Evolutionary conservation across 2,797 vertebrate genomes (phyloP).

Genomic region (Lagorchestes hirsutus): DNA sequence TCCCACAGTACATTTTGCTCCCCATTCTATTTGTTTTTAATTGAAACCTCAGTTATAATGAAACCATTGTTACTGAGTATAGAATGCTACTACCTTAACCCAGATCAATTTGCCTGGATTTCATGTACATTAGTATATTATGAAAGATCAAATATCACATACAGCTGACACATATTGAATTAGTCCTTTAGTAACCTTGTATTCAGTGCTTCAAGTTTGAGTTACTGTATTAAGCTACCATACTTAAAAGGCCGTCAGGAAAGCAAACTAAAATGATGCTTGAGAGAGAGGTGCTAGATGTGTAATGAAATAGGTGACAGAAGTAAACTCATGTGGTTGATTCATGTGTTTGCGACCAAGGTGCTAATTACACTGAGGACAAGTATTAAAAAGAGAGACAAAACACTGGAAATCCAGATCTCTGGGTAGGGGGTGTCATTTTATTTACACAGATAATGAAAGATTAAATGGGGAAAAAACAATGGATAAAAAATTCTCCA

Average conservation of each 20-base stretch:
- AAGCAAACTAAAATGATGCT: slow-evolving; percentile 44
- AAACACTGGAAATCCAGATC: slow-evolving; percentile 53
- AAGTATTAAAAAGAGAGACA: slow-evolving; percentile 62
- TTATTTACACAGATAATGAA: slow-evolving; percentile 58
- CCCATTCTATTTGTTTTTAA: slow-evolving; percentile 56
- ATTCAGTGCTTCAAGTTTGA: slow-evolving; percentile 17
- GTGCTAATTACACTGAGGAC: slow-evolving; percentile 65
- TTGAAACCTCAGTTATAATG: slow-evolving; percentile 56
- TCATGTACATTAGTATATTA: slow-evolving; percentile 15
- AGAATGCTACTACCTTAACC: slow-evolving; percentile 20
- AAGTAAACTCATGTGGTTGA: slow-evolving; percentile 1
- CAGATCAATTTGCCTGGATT: slow-evolving; percentile 56
- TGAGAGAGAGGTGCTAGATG: slow-evolving; percentile 44
- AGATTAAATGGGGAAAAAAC: slow-evolving; percentile 18
- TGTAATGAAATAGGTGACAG: neutral
- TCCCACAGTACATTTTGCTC: neutral
- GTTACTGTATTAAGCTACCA: neutral
- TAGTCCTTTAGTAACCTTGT: slow-evolving; percentile 11
- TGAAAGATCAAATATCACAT: neutral
- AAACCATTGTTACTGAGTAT: slow-evolving; percentile 11
- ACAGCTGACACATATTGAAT: neutral
- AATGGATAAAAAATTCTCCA: slow-evolving; percentile 53
- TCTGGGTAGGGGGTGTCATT: slow-evolving; percentile 43
- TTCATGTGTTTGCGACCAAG: slow-evolving; percentile 56
- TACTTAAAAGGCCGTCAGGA: slow-evolving; percentile 40